Conservation (phyloP, 2,888 invertebrate genomes). For the Muscina levida region DNA sequence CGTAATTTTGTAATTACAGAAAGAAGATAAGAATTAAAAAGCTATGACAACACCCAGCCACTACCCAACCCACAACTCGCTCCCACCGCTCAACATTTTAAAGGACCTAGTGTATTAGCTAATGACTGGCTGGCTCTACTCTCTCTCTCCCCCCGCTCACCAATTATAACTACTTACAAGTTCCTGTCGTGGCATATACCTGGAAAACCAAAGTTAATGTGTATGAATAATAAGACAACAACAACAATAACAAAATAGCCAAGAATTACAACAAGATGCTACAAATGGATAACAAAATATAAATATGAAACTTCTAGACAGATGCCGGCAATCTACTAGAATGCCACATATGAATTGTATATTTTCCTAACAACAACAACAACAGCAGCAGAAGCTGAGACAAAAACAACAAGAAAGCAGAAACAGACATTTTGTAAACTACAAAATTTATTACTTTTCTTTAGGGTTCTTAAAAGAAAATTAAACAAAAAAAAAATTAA, state of each 20-base stretch:
- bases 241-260: constrained; percentile 49
- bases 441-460: constrained; percentile 16
- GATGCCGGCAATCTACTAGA: constrained; percentile 61
- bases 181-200: constrained; percentile 46
- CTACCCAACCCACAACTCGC: too few species aligned
- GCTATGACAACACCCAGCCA: too few species aligned
- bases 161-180: background rate
- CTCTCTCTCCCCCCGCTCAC: background rate
- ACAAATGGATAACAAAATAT: constrained; percentile 19
- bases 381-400: constrained; percentile 14
- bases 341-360: constrained; percentile 39
- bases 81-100: too few species aligned
- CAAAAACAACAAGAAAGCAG: constrained; percentile 30
- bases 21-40: background rate
- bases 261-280: constrained; percentile 15
- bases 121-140: background rate
- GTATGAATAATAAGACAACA: constrained; percentile 50
- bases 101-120: background rate
- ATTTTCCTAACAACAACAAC: constrained; percentile 14
- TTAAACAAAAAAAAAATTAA: background rate
- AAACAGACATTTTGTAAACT: constrained; percentile 43
- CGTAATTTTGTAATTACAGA: constrained; percentile 2
- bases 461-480: constrained; percentile 15
- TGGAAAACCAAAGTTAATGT: constrained; percentile 31
- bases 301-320: constrained; percentile 47